Base-by-base conservation (phyloP, 2,797 vertebrate genomes). In the Taenioides sp. region DNA sequence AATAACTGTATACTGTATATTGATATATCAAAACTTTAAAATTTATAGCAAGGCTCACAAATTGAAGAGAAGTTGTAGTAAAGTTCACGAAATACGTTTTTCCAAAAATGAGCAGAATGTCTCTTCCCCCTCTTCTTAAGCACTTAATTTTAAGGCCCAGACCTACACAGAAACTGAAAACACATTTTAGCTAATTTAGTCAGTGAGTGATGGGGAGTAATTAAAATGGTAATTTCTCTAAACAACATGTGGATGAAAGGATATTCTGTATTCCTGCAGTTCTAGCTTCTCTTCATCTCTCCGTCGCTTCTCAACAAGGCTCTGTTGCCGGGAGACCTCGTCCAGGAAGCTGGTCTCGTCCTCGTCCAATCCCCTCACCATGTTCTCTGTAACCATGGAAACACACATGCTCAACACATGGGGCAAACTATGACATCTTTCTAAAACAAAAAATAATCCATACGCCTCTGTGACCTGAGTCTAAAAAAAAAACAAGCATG, bases 301-400 rank as follows among this genome's bases (percentile, higher is more conserved):
- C 70, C 96, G 93, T 22, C 96, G 96, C 87, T 98, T 98, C 92
- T 99, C 98, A 71, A 99, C 90, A 73, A 99, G 93, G 70, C 94
- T 92, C 86, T 98, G 98, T 90, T 99, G 96, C 85, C 95, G 95
- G 88, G 97, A 98, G 88, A 98, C 97, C 89, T 99, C 97, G 67
- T 98, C 97, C 83, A 99, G 95, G 92, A 99, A 99, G 89, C 95
- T 94, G 3, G 90, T 93, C 92, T 99, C 98, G 59, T 99, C 98
- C 88, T 98, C 96, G 27, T 98, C 96, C 90, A 99, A 94, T 79
- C 97, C 97, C 92, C 96, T 97, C 70, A 99, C 97, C 98, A 99
- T 99, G 84, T 99, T 99, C 92, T 96, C 98, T 99, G 93, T 89
- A 82, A 69, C 89, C 86, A 89, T 88, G 84, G 87, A 89, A 91